Evolutionary conservation across 2,797 vertebrate genomes (phyloP), one percentile per base, ranked within the genome.

Genomic region (Aphelocoma californica): DNA sequence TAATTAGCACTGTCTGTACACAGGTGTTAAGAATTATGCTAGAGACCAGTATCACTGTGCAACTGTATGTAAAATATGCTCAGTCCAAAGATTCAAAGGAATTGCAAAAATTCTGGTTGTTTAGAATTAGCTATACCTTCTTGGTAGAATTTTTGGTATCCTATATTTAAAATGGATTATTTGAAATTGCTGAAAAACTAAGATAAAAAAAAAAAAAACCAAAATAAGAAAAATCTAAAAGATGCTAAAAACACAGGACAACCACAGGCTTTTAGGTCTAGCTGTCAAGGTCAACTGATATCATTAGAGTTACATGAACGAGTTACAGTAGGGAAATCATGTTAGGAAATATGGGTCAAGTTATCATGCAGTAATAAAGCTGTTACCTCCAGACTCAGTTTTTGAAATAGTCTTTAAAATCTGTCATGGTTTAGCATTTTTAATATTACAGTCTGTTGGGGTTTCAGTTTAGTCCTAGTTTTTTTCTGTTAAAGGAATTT

Each of bases 251-350:
- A 73, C 21, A 1, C 61, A 91, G 96, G 95, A 97, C 92, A 96
- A 95, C 92, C 90, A 93, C 87, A 96, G 95, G 95, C 96, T 97
- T 98, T 96, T 95, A 97, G 97, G 97, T 97, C 97, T 98, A 97
- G 89, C 96, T 97, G 97, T 98, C 98, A 98, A 98, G 97, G 97
- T 98, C 97, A 98, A 97, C 96, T 91, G 97, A 97, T 97, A 98
- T 97, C 97, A 98, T 97, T 97, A 98, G 96, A 98, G 97, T 98
- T 97, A 98, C 95, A 97, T 97, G 97, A 98, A 98, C 70, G 75
- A 97, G 97, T 96, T 98, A 96, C 97, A 97, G 98, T 94, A 97
- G 97, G 97, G 97, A 98, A 98, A 98, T 98, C 97, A 98, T 93
- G 95, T 96, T 97, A 97, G 97, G 94, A 98, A 98, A 98, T 98